A percentile compares a stretch with the other conserved stretches of the same genome.
These are phyloP conservation scores for Minunthozetes semirufus DNA, from an alignment of 2,888 invertebrate species.

Conservation along the genomic window DNA sequence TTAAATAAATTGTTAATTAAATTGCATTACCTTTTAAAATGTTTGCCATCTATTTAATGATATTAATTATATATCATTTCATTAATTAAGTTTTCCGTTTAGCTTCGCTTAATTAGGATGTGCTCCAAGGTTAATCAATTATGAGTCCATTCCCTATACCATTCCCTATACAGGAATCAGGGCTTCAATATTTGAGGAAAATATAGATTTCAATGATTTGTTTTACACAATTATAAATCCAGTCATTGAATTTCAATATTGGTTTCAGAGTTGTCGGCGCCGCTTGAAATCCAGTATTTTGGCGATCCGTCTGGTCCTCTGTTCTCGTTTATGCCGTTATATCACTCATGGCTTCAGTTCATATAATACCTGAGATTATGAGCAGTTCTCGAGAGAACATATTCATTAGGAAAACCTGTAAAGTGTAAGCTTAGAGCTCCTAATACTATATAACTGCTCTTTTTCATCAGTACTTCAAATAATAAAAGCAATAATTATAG, in stretches of 20 bases:
- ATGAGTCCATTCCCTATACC: too few species aligned
- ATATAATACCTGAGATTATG: neutral
- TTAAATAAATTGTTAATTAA: too few species aligned
- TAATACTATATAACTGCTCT: neutral
- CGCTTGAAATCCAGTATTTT: neutral
- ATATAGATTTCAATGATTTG: neutral
- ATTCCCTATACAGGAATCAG: too few species aligned
- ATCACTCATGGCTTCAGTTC: neutral
- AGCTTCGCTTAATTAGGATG: too few species aligned
- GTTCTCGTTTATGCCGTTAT: conserved; percentile 29
- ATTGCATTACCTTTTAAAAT: too few species aligned
- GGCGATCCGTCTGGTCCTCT: neutral
- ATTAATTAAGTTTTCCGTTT: too few species aligned
- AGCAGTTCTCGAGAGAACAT: neutral
- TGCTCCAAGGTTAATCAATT: too few species aligned
- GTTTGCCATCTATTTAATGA: too few species aligned
- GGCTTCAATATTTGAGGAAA: neutral
- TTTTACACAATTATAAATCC: neutral
- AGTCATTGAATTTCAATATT: neutral
- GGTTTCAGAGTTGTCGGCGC: neutral
- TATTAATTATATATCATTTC: too few species aligned
- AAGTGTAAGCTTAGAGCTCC: neutral
- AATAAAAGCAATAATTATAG: neutral
- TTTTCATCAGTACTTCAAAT: neutral
- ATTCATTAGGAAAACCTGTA: conserved; percentile 21